Evolutionary conservation across 2,888 invertebrate genomes (phyloP), one percentile per base, ranked within the genome.

Genomic region (Amiota communis): DNA sequence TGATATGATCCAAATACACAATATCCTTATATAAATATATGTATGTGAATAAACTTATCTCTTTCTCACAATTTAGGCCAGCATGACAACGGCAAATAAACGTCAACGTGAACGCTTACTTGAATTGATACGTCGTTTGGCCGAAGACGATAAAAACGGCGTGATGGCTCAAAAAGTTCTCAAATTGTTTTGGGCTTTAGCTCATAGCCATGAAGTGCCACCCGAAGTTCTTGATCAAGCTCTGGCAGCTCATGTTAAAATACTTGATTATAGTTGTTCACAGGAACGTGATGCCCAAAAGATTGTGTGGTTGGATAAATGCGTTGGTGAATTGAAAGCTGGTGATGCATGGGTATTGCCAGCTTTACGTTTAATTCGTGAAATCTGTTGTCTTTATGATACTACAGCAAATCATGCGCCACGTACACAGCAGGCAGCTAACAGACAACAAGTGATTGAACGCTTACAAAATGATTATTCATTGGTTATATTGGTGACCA

Each of bases 211-310:
- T 83, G 98, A 98, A 90, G 97, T 98, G 73, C 96, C 97, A 74
- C 98, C 97, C 2, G 98, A 99, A 90, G 98, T 98, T 76, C 96
- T 98, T 93, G 98, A 99, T 90, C 98, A 98, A 88, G 98, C 98
- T 1, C 91, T 99, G 79, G 94, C 94, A 51, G 97, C 98, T 77
- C 97, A 98, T 87, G 96, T 98, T 13, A 98, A 98, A 92, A 98
- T 99, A 87, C 92, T 99, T 78, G 98, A 98, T 91, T 98, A 98
- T 89, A 98, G 97, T 88, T 98, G 98, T 91, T 97, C 98, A 72
- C 98, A 98, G 92, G 97, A 98, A 88, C 93, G 98, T 81, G 98
- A 98, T 90, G 95, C 96, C 12, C 98, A 98, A 90, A 98, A 98
- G 91, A 96, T 97, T 13, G 93, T 95, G 76, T 98, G 98, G 98